Conservation (phyloP, 2,113 vertebrate genomes). For the Cebus imitator region DNA sequence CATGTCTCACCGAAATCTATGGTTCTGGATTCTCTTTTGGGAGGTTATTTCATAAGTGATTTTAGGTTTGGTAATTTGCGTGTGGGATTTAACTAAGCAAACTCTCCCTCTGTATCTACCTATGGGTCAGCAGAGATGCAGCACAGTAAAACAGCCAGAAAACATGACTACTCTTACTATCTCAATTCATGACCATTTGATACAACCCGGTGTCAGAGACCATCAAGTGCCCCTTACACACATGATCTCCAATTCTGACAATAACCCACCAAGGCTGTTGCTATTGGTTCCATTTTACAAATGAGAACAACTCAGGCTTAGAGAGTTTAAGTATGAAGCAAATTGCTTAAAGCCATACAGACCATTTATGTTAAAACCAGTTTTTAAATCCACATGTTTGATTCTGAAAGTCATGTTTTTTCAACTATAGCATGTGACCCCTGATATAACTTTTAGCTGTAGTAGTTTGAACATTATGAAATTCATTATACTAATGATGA, state of each 20-base stretch:
- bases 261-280: neutral
- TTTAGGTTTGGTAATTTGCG: neutral
- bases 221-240: neutral
- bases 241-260: neutral
- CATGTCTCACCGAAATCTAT: neutral
- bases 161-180: neutral
- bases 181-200: neutral
- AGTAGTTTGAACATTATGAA: constrained; percentile 19
- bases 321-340: neutral
- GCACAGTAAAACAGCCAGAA: neutral
- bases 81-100: neutral
- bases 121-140: neutral
- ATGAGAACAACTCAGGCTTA: neutral
- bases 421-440: neutral
- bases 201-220: neutral
- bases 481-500: constrained; percentile 3
- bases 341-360: neutral
- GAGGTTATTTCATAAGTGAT: neutral
- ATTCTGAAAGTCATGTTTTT: neutral
- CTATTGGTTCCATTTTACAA: neutral
- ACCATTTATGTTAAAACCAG: neutral
- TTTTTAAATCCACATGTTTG: neutral
- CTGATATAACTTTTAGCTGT: neutral
- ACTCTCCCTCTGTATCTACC: neutral
- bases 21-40: neutral